phyloP scores from a whole-genome alignment of 2,888 invertebrate genomes.

The Drosophila aldrichi region DNA sequence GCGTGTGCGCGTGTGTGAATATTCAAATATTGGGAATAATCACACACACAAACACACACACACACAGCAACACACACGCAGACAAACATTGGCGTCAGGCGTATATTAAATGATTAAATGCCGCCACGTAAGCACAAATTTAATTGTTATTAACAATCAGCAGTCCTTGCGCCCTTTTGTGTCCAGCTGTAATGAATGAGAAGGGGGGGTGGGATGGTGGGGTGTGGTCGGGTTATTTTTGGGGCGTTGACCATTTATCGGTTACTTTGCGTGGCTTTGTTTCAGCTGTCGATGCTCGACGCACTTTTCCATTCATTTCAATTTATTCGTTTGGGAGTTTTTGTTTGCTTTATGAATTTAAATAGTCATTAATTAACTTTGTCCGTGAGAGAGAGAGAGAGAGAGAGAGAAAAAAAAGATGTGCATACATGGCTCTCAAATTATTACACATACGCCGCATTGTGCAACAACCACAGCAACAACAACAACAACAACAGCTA shows the following conservation, averaged over 20 bases:
- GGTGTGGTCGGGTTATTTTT: not conserved
- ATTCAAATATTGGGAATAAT: constrained; percentile 40
- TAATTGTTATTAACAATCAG: constrained; percentile 82
- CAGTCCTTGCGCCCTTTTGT: constrained; percentile 47
- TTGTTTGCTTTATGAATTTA: constrained; percentile 82
- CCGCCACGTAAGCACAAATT: constrained; percentile 79
- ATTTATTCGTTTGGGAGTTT: constrained; percentile 65
- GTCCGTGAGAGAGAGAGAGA: constrained; percentile 7
- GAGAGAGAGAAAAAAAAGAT: constrained; percentile 4
- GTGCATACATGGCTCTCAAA: constrained; percentile 37
- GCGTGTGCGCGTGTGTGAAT: constrained; percentile 17
- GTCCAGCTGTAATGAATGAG: not conserved
- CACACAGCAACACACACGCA: constrained; percentile 8
- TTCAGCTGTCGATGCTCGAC: constrained; percentile 44
- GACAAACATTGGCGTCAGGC: constrained; percentile 41
- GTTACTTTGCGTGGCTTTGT: constrained; percentile 56
- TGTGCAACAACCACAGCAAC: constrained; percentile 3
- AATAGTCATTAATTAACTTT: constrained; percentile 83
- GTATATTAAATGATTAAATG: constrained; percentile 79
- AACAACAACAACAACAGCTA: constrained; percentile 2
- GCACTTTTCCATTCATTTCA: constrained; percentile 73
- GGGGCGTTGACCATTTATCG: constrained; percentile 46
- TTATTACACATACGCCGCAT: constrained; percentile 67
- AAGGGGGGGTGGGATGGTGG: too few species aligned
- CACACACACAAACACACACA: constrained; percentile 17